Evolutionary conservation across 2,888 invertebrate species (phyloP).

Genomic region (Platycnemis pennipes): DNA sequence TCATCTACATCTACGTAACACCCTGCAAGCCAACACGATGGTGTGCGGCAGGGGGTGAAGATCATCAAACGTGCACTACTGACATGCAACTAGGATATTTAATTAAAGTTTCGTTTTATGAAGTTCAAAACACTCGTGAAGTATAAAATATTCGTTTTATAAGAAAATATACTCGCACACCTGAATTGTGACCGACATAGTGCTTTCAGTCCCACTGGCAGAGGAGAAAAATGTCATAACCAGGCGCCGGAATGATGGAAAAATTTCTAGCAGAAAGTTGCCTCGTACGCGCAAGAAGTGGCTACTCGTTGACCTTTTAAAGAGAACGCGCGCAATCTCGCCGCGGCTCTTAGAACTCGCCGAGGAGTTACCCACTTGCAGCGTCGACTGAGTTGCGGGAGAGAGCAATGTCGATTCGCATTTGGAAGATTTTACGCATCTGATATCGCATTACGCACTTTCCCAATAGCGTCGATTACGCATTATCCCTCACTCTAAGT

Average conservation of each 20-base stretch:
- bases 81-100: too few relatives aligned
- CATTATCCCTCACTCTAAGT: too few relatives aligned
- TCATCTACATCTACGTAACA: too few relatives aligned
- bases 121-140: too few relatives aligned
- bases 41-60: too few relatives aligned
- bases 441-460: neutral
- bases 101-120: too few relatives aligned
- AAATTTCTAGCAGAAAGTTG: conserved; percentile 26
- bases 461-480: too few relatives aligned
- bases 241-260: neutral
- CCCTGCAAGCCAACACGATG: too few relatives aligned
- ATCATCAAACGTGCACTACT: too few relatives aligned
- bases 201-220: neutral
- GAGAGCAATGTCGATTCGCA: neutral
- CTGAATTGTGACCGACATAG: neutral
- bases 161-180: neutral
- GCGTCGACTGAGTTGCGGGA: neutral
- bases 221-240: neutral
- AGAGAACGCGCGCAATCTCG: neutral
- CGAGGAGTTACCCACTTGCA: neutral
- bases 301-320: conserved; percentile 6
- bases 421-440: neutral
- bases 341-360: neutral
- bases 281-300: conserved; percentile 11
- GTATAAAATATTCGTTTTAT: too few relatives aligned